Evolutionary conservation across 1,140 invertebrate species (phyloP).

Genomic region (Matsumurasca onukii): DNA sequence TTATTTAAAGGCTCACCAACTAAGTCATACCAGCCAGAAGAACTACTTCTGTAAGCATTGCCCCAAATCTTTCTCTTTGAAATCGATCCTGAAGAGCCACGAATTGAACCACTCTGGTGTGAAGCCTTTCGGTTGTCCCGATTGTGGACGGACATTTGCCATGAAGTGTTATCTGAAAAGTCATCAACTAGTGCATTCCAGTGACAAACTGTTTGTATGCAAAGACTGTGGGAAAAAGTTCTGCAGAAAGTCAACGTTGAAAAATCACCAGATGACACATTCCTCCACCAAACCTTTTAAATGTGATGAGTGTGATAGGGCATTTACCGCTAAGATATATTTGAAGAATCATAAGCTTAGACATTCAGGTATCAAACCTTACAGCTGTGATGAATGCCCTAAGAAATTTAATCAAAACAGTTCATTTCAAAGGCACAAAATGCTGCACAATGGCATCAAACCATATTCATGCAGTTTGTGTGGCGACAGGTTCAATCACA

Average conservation of each 20-base stretch:
- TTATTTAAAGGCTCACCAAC: slow-evolving; percentile 44
- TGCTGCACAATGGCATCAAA: slow-evolving; percentile 14
- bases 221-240: slow-evolving; percentile 56
- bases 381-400: slow-evolving; percentile 17
- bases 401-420: slow-evolving; percentile 21
- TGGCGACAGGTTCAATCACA: slow-evolving; percentile 50
- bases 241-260: slow-evolving; percentile 53
- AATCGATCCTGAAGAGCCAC: slow-evolving; percentile 34
- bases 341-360: slow-evolving; percentile 14
- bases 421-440: slow-evolving; percentile 9
- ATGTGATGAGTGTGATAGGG: slow-evolving; percentile 63
- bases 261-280: slow-evolving; percentile 52
- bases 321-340: slow-evolving; percentile 48
- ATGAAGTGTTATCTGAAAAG: slow-evolving; percentile 51
- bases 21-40: slow-evolving; percentile 56
- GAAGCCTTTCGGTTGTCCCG: not conserved
- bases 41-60: slow-evolving; percentile 64
- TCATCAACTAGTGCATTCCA: slow-evolving; percentile 49
- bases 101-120: not conserved
- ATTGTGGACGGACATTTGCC: not conserved
- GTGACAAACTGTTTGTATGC: slow-evolving; percentile 51
- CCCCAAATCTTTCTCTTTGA: slow-evolving; percentile 54
- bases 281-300: slow-evolving; percentile 59
- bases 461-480: slow-evolving; percentile 48
- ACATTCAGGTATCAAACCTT: slow-evolving; percentile 1